A percentile compares a stretch with the other conserved stretches of the same genome.
phyloP scores from a whole-genome alignment of 2,888 invertebrate genomes.

The Cantharis rufa region DNA sequence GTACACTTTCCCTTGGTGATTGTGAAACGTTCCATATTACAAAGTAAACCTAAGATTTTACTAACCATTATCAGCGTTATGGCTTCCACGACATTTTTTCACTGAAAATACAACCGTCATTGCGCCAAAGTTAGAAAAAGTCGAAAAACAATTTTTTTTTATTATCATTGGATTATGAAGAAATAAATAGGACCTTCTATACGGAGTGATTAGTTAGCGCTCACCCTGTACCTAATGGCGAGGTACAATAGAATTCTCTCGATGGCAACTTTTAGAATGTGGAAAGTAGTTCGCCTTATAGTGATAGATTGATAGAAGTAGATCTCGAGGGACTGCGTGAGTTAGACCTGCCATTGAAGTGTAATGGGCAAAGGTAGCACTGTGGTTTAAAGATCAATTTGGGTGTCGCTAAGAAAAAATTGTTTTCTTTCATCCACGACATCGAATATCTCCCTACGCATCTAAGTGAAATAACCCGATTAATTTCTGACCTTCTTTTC shows the following conservation, averaged over 20 bases:
- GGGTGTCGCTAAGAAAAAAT: neutral
- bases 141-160: neutral
- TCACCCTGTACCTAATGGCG: neutral
- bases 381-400: neutral
- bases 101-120: neutral
- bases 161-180: neutral
- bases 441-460: neutral
- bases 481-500: neutral
- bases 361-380: neutral
- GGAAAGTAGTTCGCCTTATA: neutral
- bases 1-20: neutral
- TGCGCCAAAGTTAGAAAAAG: neutral
- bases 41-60: neutral
- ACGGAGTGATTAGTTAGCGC: neutral
- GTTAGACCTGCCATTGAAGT: neutral
- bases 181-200: neutral
- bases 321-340: neutral
- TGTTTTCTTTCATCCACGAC: neutral
- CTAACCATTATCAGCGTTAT: neutral
- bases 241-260: neutral
- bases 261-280: neutral
- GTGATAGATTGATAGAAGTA: neutral
- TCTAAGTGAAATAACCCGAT: neutral
- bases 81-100: neutral
- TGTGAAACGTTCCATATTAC: neutral